phyloP scores from a whole-genome alignment of 37 sponge, comb jelly and placozoan genomes.

The Aplysina aerophoba region DNA sequence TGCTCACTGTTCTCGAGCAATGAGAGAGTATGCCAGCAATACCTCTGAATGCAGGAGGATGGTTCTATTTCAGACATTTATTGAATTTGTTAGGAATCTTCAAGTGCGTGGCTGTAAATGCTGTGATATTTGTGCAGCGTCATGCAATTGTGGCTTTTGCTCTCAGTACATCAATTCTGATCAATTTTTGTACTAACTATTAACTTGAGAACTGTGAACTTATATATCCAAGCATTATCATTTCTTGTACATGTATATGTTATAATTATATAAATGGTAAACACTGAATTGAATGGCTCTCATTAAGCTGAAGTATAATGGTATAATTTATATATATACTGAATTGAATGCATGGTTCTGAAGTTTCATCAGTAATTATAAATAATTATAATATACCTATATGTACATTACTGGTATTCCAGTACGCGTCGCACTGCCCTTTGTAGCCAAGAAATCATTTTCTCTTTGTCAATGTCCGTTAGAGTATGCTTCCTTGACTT shows the following conservation, averaged over 20 bases:
- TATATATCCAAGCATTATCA: too few relatives aligned
- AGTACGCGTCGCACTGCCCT: background rate
- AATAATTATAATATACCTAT: too few relatives aligned
- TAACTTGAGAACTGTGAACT: too few relatives aligned
- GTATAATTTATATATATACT: too few relatives aligned
- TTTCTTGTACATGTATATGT: too few relatives aligned
- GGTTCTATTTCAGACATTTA: background rate
- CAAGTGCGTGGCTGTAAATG: background rate
- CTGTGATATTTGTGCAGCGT: background rate
- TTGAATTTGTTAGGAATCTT: background rate
- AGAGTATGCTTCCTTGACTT: background rate
- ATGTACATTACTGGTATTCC: slow-evolving; percentile 4
- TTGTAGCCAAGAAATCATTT: background rate
- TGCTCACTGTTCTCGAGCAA: background rate
- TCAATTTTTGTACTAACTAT: too few relatives aligned
- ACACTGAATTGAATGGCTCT: too few relatives aligned
- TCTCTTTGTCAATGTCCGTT: background rate
- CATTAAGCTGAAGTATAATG: too few relatives aligned
- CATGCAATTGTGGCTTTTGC: background rate
- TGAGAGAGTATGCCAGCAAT: background rate
- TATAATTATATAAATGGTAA: too few relatives aligned
- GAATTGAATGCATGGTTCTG: too few relatives aligned
- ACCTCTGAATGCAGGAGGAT: background rate
- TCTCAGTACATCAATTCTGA: background rate
- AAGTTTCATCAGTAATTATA: too few relatives aligned